Percentiles rank a stretch among this genome's conserved stretches.
Evolutionary conservation across 1,140 invertebrate genomes (phyloP).

Genomic region (Lepidotrigona ventralis): DNA sequence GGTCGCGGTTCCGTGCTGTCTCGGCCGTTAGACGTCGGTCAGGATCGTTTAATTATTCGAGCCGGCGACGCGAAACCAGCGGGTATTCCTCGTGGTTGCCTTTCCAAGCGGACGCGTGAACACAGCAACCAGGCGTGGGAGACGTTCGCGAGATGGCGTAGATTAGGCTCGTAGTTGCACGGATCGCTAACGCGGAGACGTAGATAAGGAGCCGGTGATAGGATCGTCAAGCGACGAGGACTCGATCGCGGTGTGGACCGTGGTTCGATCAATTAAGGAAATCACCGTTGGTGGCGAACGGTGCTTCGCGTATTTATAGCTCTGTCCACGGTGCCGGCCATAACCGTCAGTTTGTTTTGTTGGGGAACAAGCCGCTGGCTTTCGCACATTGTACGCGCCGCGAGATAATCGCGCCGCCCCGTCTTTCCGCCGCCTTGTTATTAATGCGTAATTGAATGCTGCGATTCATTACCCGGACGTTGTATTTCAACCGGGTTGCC

Average conservation of each 20-base stretch:
- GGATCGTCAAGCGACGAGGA: conserved; percentile 6
- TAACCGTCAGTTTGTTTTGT: conserved; percentile 56
- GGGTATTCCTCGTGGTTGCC: conserved; percentile 21
- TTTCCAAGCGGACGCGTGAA: conserved; percentile 5
- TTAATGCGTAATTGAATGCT: conserved; percentile 72
- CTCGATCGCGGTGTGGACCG: neutral
- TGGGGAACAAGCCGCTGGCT: conserved; percentile 52
- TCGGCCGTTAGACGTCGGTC: conserved; percentile 28
- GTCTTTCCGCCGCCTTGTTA: conserved; percentile 64
- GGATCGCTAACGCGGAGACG: no score
- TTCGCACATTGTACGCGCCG: conserved; percentile 61
- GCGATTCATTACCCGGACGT: conserved; percentile 68
- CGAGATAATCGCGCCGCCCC: conserved; percentile 64
- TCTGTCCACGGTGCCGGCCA: conserved; percentile 45
- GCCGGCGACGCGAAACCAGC: conserved; percentile 47
- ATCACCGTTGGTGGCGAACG: conserved; percentile 8
- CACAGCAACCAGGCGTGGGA: conserved; percentile 20
- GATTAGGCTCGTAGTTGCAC: conserved; percentile 28
- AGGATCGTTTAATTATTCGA: conserved; percentile 44
- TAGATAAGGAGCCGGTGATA: conserved; percentile 36
- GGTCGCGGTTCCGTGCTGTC: conserved; percentile 28
- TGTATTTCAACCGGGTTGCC: conserved; percentile 53
- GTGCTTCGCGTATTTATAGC: conserved; percentile 56
- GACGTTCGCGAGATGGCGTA: conserved; percentile 36
- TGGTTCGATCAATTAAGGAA: conserved; percentile 37